A percentile compares a stretch with the other conserved stretches of the same genome.
These are phyloP conservation scores for Pristionchus maxplancki DNA, from an alignment of 2,888 invertebrate species.

Conservation along the genomic window DNA sequence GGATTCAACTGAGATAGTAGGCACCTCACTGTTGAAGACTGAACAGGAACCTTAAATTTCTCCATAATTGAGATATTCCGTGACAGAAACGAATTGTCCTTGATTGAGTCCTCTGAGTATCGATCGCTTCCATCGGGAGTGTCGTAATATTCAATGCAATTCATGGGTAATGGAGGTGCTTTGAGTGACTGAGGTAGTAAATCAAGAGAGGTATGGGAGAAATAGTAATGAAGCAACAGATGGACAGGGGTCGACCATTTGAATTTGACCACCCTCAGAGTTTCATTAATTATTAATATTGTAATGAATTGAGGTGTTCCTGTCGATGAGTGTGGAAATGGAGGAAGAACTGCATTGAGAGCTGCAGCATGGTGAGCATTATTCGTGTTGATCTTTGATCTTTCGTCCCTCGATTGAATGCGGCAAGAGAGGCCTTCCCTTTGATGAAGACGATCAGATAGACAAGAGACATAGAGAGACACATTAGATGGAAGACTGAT, in stretches of 20 bases:
- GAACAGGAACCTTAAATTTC: no score
- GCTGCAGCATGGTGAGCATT: slow-evolving; percentile 63
- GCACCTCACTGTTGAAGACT: background rate
- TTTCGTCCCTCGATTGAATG: background rate
- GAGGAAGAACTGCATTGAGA: slow-evolving; percentile 66
- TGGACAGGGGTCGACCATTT: background rate
- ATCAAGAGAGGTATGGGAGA: slow-evolving; percentile 14
- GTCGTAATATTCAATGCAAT: slow-evolving; percentile 19
- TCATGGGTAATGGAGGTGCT: background rate
- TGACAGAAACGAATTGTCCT: background rate
- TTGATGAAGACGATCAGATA: slow-evolving; percentile 18
- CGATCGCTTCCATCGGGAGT: background rate
- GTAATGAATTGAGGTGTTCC: slow-evolving; percentile 53
- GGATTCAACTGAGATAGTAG: background rate
- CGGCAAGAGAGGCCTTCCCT: background rate
- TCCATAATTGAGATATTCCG: background rate
- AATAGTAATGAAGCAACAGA: slow-evolving; percentile 9
- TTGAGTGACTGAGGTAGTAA: background rate
- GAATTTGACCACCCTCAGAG: background rate
- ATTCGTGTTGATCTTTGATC: background rate
- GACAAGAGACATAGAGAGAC: background rate
- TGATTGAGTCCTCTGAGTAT: background rate
- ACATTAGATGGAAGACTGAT: slow-evolving; percentile 35
- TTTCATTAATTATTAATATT: background rate
- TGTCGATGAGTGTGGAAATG: slow-evolving; percentile 66